These are phyloP conservation scores for Meda fulgida DNA, from an alignment of 2,797 vertebrate species.

Conservation along the genomic window DNA sequence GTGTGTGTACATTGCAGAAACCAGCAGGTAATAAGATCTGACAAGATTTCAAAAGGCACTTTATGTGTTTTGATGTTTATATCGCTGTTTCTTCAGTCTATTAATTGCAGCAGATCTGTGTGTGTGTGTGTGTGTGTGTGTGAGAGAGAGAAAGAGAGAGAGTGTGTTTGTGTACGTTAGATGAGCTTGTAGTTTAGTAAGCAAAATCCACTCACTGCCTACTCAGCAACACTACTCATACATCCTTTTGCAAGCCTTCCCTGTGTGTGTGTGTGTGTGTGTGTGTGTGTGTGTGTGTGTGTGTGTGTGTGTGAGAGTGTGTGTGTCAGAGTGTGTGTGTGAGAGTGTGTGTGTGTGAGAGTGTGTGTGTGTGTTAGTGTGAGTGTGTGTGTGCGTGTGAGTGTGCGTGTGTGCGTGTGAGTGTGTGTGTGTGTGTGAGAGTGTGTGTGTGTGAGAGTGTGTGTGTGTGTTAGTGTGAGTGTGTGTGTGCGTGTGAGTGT, in stretches of 20 bases:
- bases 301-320: neutral
- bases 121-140: neutral
- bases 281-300: neutral
- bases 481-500: neutral
- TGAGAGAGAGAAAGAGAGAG: neutral
- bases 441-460: no score
- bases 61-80: neutral
- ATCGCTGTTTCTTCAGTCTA: neutral
- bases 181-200: constrained; percentile 14
- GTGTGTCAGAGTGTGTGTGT: no score
- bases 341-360: rapidly evolving
- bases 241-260: neutral
- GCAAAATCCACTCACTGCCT: constrained; percentile 6
- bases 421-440: no score
- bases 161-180: neutral
- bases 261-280: neutral
- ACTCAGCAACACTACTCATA: constrained; percentile 4
- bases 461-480: no score
- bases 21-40: neutral
- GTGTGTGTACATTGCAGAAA: neutral
- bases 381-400: neutral
- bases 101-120: neutral
- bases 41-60: neutral
- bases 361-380: neutral
- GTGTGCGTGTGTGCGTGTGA: neutral